These are phyloP conservation scores for Cygnus olor DNA, from an alignment of 2,797 vertebrate genomes.

Conservation along the genomic window DNA sequence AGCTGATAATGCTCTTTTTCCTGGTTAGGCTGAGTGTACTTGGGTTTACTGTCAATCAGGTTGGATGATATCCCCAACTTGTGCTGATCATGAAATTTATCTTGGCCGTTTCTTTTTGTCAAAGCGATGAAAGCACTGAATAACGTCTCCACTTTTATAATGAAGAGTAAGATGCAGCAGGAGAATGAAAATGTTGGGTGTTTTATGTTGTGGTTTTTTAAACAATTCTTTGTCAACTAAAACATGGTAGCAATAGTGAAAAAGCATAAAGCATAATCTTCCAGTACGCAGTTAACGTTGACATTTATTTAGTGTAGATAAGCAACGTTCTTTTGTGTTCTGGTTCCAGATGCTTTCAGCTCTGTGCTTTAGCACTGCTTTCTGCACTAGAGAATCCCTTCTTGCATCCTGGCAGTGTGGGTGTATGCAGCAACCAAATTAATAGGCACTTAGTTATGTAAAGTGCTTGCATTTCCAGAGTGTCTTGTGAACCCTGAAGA, in stretches of 20 bases:
- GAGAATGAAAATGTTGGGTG: rapidly evolving
- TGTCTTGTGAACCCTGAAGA: neutral
- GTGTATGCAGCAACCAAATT: neutral
- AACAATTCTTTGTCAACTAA: neutral
- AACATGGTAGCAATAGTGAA: neutral
- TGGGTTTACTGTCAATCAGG: neutral
- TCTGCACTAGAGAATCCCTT: neutral
- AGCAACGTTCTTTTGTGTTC: neutral
- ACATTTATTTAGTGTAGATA: neutral
- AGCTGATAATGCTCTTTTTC: neutral
- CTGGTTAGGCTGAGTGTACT: neutral
- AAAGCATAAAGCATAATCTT: neutral
- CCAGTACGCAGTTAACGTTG: neutral
- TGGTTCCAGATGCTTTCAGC: neutral
- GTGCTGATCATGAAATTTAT: neutral
- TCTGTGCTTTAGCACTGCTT: neutral
- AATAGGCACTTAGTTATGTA: neutral
- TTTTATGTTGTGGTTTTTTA: neutral
- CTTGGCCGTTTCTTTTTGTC: neutral
- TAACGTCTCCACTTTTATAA: neutral
- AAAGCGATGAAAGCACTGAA: neutral
- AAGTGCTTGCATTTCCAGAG: constrained; percentile 18
- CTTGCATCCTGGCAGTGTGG: neutral
- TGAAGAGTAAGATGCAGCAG: neutral
- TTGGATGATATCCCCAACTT: neutral